Conservation (phyloP, 2,888 invertebrate species). For the Prenolepis imparis region DNA sequence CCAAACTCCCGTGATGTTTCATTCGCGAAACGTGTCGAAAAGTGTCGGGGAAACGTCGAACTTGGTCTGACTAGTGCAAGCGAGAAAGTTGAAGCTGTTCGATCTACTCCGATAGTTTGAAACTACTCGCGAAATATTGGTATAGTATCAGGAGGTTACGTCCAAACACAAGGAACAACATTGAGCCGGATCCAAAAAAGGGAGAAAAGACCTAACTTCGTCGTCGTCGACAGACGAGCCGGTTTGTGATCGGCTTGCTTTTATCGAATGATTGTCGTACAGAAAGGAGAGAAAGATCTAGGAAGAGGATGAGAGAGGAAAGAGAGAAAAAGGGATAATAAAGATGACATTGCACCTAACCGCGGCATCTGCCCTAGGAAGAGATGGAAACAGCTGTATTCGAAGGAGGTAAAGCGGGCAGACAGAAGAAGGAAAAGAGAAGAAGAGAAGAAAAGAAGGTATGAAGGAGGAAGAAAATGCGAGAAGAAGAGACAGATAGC, state of each 20-base stretch:
- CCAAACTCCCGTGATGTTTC: constrained; percentile 33
- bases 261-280: constrained; percentile 76
- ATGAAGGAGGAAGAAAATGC: constrained; percentile 66
- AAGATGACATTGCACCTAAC: constrained; percentile 80
- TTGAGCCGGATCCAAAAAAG: constrained; percentile 22
- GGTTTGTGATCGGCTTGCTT: constrained; percentile 66
- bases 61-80: constrained; percentile 26
- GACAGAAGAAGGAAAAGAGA: constrained; percentile 50
- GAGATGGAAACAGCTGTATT: constrained; percentile 80
- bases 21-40: constrained; percentile 23
- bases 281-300: constrained; percentile 54
- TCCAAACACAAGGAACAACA: constrained; percentile 40
- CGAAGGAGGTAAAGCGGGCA: constrained; percentile 60
- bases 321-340: constrained; percentile 65
- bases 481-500: constrained; percentile 54
- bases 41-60: constrained; percentile 50
- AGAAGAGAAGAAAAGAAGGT: constrained; percentile 43
- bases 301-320: constrained; percentile 47
- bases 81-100: constrained; percentile 51
- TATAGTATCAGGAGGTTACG: constrained; percentile 41
- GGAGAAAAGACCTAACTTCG: constrained; percentile 23
- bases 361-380: constrained; percentile 80
- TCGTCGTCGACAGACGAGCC: constrained; percentile 44
- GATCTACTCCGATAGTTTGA: constrained; percentile 56
- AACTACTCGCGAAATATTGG: constrained; percentile 41